phyloP scores from a whole-genome alignment of 2,888 invertebrate genomes.

The Pandemis cinnamomeana region DNA sequence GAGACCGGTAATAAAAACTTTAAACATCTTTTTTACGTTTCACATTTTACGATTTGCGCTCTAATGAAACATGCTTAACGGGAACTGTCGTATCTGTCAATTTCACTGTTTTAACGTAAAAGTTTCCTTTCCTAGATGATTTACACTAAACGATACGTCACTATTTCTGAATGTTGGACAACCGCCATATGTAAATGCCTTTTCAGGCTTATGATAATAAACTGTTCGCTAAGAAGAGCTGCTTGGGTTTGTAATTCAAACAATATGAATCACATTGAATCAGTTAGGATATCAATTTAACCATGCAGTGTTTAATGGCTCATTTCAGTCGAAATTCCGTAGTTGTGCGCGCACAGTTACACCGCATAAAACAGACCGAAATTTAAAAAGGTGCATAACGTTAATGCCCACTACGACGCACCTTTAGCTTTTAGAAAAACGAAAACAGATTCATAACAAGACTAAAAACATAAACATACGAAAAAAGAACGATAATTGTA shows the following conservation, averaged over 20 bases:
- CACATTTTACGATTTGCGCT: slow-evolving; percentile 40
- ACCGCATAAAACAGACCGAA: too few relatives aligned
- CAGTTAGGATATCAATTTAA: neutral
- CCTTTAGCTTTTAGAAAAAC: too few relatives aligned
- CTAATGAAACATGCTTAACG: slow-evolving; percentile 42
- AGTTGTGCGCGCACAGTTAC: neutral
- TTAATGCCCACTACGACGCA: too few relatives aligned
- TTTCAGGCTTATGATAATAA: slow-evolving; percentile 19
- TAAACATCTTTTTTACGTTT: slow-evolving; percentile 40
- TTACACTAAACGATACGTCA: slow-evolving; percentile 9
- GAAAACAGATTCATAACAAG: too few relatives aligned
- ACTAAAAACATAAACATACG: too few relatives aligned
- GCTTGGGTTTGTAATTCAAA: neutral
- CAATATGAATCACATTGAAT: neutral
- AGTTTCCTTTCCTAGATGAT: slow-evolving; percentile 7
- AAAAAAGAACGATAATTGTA: too few relatives aligned
- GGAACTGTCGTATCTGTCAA: slow-evolving; percentile 16
- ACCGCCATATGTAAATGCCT: slow-evolving; percentile 35
- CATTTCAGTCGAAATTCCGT: neutral
- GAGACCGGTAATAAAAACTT: slow-evolving; percentile 25
- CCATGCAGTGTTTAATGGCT: neutral
- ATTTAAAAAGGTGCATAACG: too few relatives aligned
- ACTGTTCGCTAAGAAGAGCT: neutral
- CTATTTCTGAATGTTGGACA: slow-evolving; percentile 27
- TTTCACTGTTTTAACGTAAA: slow-evolving; percentile 1